Base-by-base conservation (phyloP, 2,888 invertebrate genomes). In the Subacronicta megacephala region DNA sequence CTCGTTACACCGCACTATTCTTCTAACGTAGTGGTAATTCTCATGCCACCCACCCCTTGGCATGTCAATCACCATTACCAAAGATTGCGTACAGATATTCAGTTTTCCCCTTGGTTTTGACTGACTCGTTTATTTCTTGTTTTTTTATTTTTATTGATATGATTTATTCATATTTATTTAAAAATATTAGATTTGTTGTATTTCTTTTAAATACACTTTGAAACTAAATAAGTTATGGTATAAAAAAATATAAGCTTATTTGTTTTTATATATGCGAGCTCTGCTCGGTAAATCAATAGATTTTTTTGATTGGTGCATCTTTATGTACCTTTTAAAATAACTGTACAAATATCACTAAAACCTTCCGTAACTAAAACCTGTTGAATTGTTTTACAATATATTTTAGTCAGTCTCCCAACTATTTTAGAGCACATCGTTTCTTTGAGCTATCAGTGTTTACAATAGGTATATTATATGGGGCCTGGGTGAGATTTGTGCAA, bases 51-150 rank as follows among this genome's bases (percentile, higher is more conserved):
- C 20, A n/a, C 31, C 41, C 44, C 26, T 42, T 88, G 93, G 92
- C 93, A 87, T 88, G 83, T 63, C 82, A 84, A 84, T 85, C 89
- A 93, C 84, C 92, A 90, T 88, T 82, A 76, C 76, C 60, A 56
- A 62, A 67, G 65, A 80, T 82, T 80, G 90, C 88, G 84, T 78
- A 92, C 93, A 93, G 90, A 92, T 94, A 93, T 94, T 93, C 93
- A 90, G 92, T 87, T 81, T 93, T 93, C 93, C 93, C 92, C 92
- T 81, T 69, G 69, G 78, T 78, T 69, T 64, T 75, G 87, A 87
- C 85, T 89, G 89, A 83, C 86, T 72, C 75, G 52, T 64, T 67
- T 64, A 38, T 38, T 65, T 59, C 29, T 31, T 35, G 13, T 54
- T 41, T 38, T n/a, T 49, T n/a, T 29, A 29, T 33, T 40, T 42